phyloP scores from a whole-genome alignment of 2,113 vertebrate genomes.

The Danionella cerebrum region DNA sequence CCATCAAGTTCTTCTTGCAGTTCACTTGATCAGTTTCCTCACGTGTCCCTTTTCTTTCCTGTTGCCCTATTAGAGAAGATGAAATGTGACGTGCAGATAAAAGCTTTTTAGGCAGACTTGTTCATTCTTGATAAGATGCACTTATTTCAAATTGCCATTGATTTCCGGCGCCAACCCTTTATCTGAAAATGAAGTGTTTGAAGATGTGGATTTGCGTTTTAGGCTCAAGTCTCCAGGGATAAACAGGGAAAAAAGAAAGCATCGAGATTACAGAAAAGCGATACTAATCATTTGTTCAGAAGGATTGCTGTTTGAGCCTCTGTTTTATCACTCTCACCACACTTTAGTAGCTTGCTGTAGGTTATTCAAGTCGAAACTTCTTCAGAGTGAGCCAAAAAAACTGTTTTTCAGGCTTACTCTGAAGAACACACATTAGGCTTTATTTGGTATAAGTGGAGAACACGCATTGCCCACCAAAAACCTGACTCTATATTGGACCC shows the following conservation, averaged over 20 bases:
- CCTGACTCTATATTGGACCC: no score
- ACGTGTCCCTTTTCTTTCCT: not conserved
- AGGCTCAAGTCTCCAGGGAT: not conserved
- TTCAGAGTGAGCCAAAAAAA: no score
- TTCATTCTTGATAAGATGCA: slow-evolving; percentile 3
- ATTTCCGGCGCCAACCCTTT: not conserved
- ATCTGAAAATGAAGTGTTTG: not conserved
- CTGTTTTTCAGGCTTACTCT: no score
- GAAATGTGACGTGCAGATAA: not conserved
- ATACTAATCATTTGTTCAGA: slow-evolving; percentile 7
- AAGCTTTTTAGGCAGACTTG: not conserved
- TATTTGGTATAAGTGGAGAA: no score
- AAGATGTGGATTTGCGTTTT: not conserved
- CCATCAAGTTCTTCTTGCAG: no score
- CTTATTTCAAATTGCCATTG: slow-evolving; percentile 8
- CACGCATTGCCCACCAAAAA: no score
- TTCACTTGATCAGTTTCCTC: not conserved
- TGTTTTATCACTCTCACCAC: not conserved
- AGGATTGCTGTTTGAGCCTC: not conserved
- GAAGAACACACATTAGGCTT: no score
- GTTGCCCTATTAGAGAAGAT: not conserved
- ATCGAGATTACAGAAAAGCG: not conserved
- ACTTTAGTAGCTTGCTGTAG: not conserved
- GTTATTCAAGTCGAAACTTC: no score
- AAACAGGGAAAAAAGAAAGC: not conserved